Percentiles rank a stretch among this genome's conserved stretches.
These are phyloP conservation scores for Drosophila birchii DNA, from an alignment of 2,888 invertebrate species.

Conservation along the genomic window DNA sequence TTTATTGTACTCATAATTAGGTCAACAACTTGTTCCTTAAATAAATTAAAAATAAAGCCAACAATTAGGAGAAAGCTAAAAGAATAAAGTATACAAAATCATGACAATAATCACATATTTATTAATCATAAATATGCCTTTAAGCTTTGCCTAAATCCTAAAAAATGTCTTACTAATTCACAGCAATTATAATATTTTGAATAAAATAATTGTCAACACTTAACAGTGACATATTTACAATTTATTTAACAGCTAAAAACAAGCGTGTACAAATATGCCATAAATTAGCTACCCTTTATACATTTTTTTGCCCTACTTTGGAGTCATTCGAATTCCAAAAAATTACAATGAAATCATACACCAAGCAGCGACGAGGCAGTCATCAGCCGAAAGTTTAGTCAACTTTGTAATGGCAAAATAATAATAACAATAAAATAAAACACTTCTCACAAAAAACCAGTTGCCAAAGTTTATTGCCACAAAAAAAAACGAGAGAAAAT, in stretches of 20 bases:
- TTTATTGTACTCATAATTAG: slow-evolving; percentile 53
- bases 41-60: slow-evolving; percentile 11
- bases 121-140: slow-evolving; percentile 3
- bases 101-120: not conserved
- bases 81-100: slow-evolving; percentile 3
- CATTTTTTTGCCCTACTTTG: slow-evolving; percentile 3
- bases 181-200: not conserved
- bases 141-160: not conserved
- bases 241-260: slow-evolving; percentile 16
- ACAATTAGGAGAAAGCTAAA: not conserved
- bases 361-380: slow-evolving; percentile 4
- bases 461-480: slow-evolving; percentile 46
- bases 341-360: slow-evolving; percentile 34
- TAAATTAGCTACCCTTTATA: slow-evolving; percentile 37
- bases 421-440: slow-evolving; percentile 43
- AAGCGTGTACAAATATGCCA: slow-evolving; percentile 7
- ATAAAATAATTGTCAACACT: not conserved
- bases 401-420: slow-evolving; percentile 47
- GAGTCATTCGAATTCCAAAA: slow-evolving; percentile 9
- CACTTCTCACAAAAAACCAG: slow-evolving; percentile 57
- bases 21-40: slow-evolving; percentile 46
- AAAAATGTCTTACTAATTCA: not conserved
- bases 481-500: slow-evolving; percentile 4
- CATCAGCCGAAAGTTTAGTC: slow-evolving; percentile 36
- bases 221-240: slow-evolving; percentile 10